Evolutionary conservation across 2,113 vertebrate species (phyloP), one percentile per base, ranked within the genome.

Genomic region (Sphaerodactylus townsendi): DNA sequence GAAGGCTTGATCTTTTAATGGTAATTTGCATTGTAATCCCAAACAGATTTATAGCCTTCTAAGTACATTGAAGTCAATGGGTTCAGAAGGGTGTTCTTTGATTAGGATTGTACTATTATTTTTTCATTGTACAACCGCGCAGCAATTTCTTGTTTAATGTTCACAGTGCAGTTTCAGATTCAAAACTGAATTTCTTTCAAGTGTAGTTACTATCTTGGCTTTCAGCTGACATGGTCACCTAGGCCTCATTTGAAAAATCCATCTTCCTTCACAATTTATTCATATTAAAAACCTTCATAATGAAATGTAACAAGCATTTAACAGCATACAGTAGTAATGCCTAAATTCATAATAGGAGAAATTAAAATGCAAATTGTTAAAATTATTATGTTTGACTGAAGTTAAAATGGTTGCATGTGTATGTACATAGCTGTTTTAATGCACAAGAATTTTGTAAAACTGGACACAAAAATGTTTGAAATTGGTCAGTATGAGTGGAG

Each of bases 381-480:
- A 33, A 1, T 39, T 14, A 15, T 44, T 14, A 11, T 23, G 0
- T 10, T 30, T 14, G 5, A 46, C 21, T 1, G 39, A 35, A 35
- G 33, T 0, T 11, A 80, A 13, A 2, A 13, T 62, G 59, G 59
- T 62, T 62, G 23, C 25, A 28, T 73, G 0, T 0, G 44, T 19
- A 1, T 5, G 8, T 0, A 0, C 4, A 25, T 62, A 10, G 33
- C 21, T 3, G 11, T 6, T n/a, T 0, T 14, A 28, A 8, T 0
- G 0, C 44, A 21, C 2, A 2, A 37, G 3, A 3, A 1, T 2
- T 6, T 79, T 37, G 3, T 41, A 37, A 46, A 7, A 73, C 15
- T 75, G 23, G 56, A 19, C 76, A 59, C 35, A 62, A 59, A 3
- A 37, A 37, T 28, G 21, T 25, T 37, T 59, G 53, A 59, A 59